Evolutionary conservation across 2,797 vertebrate genomes (phyloP), one percentile per base, ranked within the genome.

Genomic region (Synaphobranchus kaupii): DNA sequence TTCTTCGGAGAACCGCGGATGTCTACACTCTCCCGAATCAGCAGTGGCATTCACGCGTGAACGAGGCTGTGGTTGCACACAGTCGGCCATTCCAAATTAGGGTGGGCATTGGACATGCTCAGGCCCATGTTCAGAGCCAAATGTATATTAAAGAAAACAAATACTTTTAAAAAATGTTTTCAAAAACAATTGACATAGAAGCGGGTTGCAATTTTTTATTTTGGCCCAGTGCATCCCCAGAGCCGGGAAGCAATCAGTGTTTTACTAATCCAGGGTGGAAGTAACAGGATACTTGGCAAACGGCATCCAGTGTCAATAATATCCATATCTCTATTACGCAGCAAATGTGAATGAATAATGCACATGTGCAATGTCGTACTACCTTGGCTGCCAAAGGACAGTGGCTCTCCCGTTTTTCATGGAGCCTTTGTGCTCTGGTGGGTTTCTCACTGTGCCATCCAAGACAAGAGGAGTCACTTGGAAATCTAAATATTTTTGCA

Each of bases 401-500:
- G 13, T 47, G 2, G 50, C 50, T 87, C 58, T 86, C 91, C 90
- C 88, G 87, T 92, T 94, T 92, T 92, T 91, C 91, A 94, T 91
- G 90, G 85, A 90, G 89, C 88, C 91, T 87, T 31, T 47, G 86
- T 90, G 87, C 86, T 92, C 39, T 39, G 71, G 71, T 76, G 71
- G 71, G n/a, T n/a, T 39, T 34, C 71, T 39, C 73, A 20, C 5
- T 47, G 39, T 22, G 73, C 82, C 90, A 91, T 81, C 86, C 87
- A 86, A 87, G 87, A 76, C 89, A 90, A 89, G 85, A 91, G 87
- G 91, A 92, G 91, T 93, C 90, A 92, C 92, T 60, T 81, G 86
- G 88, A 94, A 94, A 95, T 34, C 87, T 86, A 95, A 95, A 95
- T 94, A 95, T 95, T 95, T 93, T 94, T 94, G 91, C 87, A 90